phyloP scores from a whole-genome alignment of 2,888 invertebrate species.

The Amorpha juglandis region DNA sequence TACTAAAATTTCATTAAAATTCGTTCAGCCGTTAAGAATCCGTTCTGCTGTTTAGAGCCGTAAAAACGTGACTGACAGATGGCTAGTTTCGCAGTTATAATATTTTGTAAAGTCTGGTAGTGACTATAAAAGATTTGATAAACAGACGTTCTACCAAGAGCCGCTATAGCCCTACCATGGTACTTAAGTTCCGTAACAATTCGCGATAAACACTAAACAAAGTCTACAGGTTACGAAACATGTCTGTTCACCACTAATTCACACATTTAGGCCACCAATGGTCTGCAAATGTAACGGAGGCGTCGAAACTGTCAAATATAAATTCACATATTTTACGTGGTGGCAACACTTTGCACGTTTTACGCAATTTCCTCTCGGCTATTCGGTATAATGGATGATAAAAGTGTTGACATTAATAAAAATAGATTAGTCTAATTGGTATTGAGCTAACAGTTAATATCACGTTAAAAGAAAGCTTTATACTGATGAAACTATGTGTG shows the following conservation, averaged over 20 bases:
- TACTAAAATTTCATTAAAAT: no score
- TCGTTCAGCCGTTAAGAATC: no score
- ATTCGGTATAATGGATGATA: background rate
- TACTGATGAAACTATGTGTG: no score
- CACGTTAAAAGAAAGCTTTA: background rate
- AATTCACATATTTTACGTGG: constrained; percentile 55
- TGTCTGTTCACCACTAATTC: constrained; percentile 26
- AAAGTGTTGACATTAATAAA: constrained; percentile 7
- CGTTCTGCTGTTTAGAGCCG: no score
- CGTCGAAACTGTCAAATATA: constrained; percentile 49
- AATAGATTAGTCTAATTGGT: background rate
- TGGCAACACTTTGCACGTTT: constrained; percentile 35
- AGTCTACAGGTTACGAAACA: constrained; percentile 2
- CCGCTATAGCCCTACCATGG: no score
- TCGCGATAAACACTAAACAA: background rate
- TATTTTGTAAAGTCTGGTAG: no score
- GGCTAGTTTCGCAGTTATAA: no score
- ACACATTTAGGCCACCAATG: constrained; percentile 33
- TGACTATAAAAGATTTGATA: no score
- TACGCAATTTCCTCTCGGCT: constrained; percentile 51
- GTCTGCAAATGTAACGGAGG: constrained; percentile 35
- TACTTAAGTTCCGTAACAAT: no score
- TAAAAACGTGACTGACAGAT: no score
- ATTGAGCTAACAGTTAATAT: background rate
- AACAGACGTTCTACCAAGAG: no score